Percentiles rank a stretch among this genome's conserved stretches.
Evolutionary conservation across 2,113 vertebrate species (phyloP).

Genomic region (Megaleporinus macrocephalus): DNA sequence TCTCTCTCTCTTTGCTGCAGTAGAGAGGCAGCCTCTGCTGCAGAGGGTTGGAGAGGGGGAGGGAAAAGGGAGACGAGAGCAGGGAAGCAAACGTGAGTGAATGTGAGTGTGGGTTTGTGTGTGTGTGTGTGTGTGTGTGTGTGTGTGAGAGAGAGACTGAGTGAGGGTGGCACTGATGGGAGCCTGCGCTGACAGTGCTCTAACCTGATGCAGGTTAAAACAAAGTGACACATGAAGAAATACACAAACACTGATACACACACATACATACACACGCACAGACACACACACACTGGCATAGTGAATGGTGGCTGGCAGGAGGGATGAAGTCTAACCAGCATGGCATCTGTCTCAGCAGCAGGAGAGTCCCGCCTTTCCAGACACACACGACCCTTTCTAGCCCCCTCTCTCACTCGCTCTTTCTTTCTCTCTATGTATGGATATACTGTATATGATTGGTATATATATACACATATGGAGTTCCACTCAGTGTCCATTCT

Average conservation of each 20-base stretch:
- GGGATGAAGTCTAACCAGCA: constrained; percentile 76
- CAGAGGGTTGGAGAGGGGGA: constrained; percentile 64
- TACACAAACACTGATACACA: not conserved
- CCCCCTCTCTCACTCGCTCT: constrained; percentile 60
- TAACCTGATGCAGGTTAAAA: constrained; percentile 68
- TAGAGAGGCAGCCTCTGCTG: constrained; percentile 67
- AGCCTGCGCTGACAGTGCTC: constrained; percentile 44
- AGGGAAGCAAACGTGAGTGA: constrained; percentile 1
- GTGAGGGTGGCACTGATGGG: constrained; percentile 40
- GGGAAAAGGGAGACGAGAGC: constrained; percentile 49
- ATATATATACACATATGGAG: too few species aligned
- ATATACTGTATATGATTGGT: too few species aligned
- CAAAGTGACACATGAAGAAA: constrained; percentile 42
- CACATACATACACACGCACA: not conserved
- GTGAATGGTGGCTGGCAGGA: constrained; percentile 72
- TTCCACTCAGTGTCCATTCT: too few species aligned
- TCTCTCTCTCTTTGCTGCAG: constrained; percentile 66
- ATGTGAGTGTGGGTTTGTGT: not conserved
- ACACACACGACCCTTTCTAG: constrained; percentile 75
- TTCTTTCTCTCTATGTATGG: not conserved
- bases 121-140: not conserved
- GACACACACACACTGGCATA: constrained; percentile 42
- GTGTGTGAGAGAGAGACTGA: constrained; percentile 40
- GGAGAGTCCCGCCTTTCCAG: constrained; percentile 77
- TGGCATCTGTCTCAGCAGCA: constrained; percentile 82